Percentiles rank a stretch among this genome's conserved stretches.
Evolutionary conservation across 2,113 vertebrate species (phyloP).

Genomic region (Pseudonaja textilis): DNA sequence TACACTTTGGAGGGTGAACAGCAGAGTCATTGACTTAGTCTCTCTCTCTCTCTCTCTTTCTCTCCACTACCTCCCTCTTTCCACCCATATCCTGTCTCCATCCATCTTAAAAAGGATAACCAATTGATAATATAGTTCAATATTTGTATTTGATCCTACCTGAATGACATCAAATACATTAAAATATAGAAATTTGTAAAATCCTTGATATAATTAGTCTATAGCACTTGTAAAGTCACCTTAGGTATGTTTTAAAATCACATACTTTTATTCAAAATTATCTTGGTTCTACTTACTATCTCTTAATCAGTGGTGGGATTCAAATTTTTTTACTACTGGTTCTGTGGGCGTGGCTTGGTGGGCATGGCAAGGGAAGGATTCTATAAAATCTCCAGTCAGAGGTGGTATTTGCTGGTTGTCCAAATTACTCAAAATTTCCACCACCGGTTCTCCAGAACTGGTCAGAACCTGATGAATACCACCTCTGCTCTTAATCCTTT

Average conservation of each 20-base stretch:
- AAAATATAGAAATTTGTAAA: background rate
- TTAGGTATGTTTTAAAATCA: background rate
- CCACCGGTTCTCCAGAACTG: too few relatives aligned
- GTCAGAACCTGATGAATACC: too few relatives aligned
- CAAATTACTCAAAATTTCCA: too few relatives aligned
- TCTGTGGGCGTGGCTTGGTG: too few relatives aligned
- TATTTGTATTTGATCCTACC: background rate
- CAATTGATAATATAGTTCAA: background rate
- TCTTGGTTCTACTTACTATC: background rate
- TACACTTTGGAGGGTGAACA: background rate
- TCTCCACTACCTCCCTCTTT: background rate
- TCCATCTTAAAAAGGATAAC: background rate
- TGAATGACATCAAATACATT: background rate
- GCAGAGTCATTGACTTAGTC: background rate
- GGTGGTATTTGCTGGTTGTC: too few relatives aligned
- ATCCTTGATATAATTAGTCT: background rate
- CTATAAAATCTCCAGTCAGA: too few relatives aligned
- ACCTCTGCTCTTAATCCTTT: background rate
- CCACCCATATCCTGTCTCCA: background rate
- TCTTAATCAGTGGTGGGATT: background rate
- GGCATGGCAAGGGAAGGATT: too few relatives aligned
- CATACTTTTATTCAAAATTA: background rate
- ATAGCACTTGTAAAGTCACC: background rate
- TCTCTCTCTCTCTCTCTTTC: too few relatives aligned
- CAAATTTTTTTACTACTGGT: too few relatives aligned